phyloP scores from a whole-genome alignment of 2,797 vertebrate species.

The Myotis daubentonii region DNA sequence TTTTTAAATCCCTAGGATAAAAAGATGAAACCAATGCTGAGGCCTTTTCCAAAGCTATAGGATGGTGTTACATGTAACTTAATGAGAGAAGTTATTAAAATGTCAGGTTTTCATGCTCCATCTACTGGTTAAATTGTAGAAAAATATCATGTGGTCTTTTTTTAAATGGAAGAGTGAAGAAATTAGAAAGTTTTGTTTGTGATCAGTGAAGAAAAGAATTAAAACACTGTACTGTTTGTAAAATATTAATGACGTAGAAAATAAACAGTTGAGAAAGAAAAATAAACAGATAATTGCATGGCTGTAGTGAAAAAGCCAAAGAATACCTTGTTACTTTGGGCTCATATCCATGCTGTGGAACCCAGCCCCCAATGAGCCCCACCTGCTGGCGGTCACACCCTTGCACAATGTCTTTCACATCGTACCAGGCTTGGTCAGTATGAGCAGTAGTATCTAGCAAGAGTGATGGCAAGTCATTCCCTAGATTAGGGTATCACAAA shows the following conservation, averaged over 20 bases:
- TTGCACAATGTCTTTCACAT: not conserved
- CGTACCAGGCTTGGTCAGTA: not conserved
- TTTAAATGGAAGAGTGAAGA: not conserved
- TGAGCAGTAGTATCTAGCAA: no score
- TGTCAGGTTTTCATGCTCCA: conserved; percentile 73
- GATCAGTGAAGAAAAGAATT: not conserved
- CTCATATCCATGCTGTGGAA: not conserved
- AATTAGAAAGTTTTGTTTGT: not conserved
- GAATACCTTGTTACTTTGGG: not conserved
- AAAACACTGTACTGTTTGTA: not conserved
- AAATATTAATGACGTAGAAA: conserved; percentile 13
- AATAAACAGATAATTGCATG: not conserved
- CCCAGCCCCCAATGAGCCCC: no score
- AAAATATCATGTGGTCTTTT: conserved; percentile 50
- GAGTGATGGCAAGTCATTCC: not conserved
- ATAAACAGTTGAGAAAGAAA: not conserved
- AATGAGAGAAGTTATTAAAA: not conserved
- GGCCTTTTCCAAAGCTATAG: not conserved
- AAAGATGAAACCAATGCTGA: not conserved
- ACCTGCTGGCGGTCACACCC: not conserved
- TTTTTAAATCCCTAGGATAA: not conserved
- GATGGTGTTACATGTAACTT: not conserved
- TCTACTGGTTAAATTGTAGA: conserved; percentile 74
- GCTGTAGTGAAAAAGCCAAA: not conserved
- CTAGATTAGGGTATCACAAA: not conserved